A percentile compares a stretch with the other conserved stretches of the same genome.
These are phyloP conservation scores for Emys orbicularis DNA, from an alignment of 2,797 vertebrate genomes.

Conservation along the genomic window DNA sequence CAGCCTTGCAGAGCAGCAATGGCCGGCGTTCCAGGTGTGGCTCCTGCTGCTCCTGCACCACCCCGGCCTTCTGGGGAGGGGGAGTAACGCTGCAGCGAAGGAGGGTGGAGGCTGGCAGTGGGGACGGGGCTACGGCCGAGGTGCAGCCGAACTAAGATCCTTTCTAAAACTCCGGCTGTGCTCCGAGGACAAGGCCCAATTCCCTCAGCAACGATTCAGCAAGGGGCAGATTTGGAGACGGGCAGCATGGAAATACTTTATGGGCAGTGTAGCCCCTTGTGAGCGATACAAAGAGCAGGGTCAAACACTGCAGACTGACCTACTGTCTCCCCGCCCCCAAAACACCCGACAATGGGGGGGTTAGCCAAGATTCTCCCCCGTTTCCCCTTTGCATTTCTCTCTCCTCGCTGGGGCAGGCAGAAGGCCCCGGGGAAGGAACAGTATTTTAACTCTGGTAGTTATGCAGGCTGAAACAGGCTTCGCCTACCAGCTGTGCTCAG, in stretches of 20 bases:
- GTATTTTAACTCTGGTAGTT: accelerated
- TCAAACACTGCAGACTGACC: not conserved
- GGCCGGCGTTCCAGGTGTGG: not conserved
- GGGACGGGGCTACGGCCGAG: too few relatives aligned
- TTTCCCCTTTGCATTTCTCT: not conserved
- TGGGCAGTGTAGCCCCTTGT: not conserved
- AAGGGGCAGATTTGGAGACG: not conserved
- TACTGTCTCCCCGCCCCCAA: too few relatives aligned
- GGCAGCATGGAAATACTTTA: accelerated
- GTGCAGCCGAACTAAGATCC: too few relatives aligned
- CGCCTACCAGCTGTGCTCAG: not conserved
- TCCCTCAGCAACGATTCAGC: not conserved
- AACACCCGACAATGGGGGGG: too few relatives aligned
- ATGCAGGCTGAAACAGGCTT: not conserved
- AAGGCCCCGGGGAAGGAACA: not conserved
- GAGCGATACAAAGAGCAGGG: not conserved
- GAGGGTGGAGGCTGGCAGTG: not conserved
- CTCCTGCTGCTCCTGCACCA: not conserved
- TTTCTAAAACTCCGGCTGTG: too few relatives aligned
- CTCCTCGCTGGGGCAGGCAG: not conserved
- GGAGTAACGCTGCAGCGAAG: accelerated
- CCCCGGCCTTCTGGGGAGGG: not conserved
- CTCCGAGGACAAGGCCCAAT: not conserved
- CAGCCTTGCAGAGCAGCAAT: not conserved
- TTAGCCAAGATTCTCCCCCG: too few relatives aligned